Evolutionary conservation across 2,113 vertebrate species (phyloP), one percentile per base, ranked within the genome.

Genomic region (Serilophus lunatus): DNA sequence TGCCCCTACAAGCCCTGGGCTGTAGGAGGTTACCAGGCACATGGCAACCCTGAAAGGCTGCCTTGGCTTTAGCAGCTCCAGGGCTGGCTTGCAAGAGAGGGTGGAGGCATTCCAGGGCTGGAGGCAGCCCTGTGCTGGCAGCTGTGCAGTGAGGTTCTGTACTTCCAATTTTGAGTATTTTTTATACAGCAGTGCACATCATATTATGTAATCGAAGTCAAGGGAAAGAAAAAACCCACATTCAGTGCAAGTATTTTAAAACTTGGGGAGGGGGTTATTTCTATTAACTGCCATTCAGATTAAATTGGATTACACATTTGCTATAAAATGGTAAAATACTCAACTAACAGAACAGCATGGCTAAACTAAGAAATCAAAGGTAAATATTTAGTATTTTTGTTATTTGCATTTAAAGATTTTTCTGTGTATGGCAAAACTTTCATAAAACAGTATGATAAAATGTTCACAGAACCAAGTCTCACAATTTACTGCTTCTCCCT

Each of bases 121-220:
- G 23, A 82, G 82, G 82, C 75, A 94, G 66, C 76, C 47, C 56
- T 38, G 45, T 40, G 65, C 65, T 91, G 86, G 77, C 77, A 86
- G 57, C 24, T 6, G 5, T 1, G 24, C 47, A 60, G 13, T 0
- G 1, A 80, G 33, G 31, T 38, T 93, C 68, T 35, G 18, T 68
- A 59, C 71, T 88, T 86, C 69, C 82, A 86, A 51, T 78, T 77
- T 18, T 42, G 86, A 88, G 26, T 38, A 26, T 49, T 75, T 77
- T 64, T 44, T 65, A 79, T 29, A 36, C 0, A 84, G 80, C 65
- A 89, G 20, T 8, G 36, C 18, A 49, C 36, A 82, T 29, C 86
- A 68, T 90, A 72, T 47, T 61, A 68, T 9, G 38, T 25, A 51
- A 71, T 24, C 0, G 0, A 89, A 88, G 60, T 57, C 57, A 80